phyloP scores from a whole-genome alignment of 2,888 invertebrate species.

The Eubasilissa splendida region DNA sequence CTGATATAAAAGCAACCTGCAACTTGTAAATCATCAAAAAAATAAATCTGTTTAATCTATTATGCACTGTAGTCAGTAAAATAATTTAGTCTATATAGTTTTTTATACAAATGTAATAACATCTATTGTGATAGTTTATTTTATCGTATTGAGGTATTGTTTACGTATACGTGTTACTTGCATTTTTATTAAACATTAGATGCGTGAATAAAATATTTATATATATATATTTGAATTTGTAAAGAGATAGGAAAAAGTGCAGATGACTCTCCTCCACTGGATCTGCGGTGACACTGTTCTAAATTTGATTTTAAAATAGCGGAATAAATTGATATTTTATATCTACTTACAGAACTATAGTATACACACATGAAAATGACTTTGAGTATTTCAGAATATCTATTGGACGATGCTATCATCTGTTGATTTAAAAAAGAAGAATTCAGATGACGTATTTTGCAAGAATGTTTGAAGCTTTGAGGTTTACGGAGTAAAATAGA shows the following conservation, averaged over 20 bases:
- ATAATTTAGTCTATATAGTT: conserved; percentile 13
- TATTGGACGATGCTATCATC: too few relatives aligned
- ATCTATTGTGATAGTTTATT: conserved; percentile 26
- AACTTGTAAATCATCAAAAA: conserved; percentile 16
- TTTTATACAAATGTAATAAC: conserved; percentile 21
- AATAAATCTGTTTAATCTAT: conserved; percentile 16
- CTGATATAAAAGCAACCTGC: neutral
- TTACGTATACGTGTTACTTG: conserved; percentile 76
- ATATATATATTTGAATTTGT: neutral
- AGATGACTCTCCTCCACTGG: neutral
- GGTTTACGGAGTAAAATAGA: too few relatives aligned
- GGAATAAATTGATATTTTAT: conserved; percentile 1
- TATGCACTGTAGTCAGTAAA: neutral
- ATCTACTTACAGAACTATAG: conserved; percentile 15
- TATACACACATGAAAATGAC: neutral
- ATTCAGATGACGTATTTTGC: too few relatives aligned
- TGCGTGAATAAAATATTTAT: neutral
- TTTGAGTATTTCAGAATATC: too few relatives aligned
- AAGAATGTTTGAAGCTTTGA: too few relatives aligned
- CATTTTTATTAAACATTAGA: too few relatives aligned
- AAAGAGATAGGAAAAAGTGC: conserved; percentile 6
- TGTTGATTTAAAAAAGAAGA: too few relatives aligned
- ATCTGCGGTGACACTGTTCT: neutral
- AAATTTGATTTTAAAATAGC: conserved; percentile 7
- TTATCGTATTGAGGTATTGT: conserved; percentile 73